Conservation (phyloP, 2,888 invertebrate species). For the Epirrhoe tristata region DNA sequence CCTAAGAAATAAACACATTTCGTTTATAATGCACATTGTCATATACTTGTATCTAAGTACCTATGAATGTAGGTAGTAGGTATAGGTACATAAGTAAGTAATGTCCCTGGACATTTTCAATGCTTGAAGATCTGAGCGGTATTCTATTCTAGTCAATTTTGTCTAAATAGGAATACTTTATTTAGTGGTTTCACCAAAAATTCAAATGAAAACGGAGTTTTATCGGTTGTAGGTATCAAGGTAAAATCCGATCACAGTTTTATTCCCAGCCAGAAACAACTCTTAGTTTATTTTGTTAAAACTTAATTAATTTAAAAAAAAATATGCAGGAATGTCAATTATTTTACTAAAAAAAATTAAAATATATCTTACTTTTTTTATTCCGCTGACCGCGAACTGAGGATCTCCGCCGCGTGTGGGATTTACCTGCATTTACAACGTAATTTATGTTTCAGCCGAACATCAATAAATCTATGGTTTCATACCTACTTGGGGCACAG, state of each 20-base stretch:
- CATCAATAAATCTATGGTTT: constrained; percentile 12
- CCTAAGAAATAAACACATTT: constrained; percentile 59
- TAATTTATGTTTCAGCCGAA: constrained; percentile 32
- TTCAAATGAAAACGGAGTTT: neutral
- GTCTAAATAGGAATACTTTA: neutral
- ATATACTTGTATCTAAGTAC: neutral
- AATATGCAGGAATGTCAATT: constrained; percentile 14
- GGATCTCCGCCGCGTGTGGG: constrained; percentile 86
- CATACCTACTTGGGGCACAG: neutral
- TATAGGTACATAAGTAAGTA: too few relatives aligned
- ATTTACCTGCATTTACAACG: constrained; percentile 76
- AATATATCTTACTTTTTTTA: constrained; percentile 73
- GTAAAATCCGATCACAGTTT: neutral
- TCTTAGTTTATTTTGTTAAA: neutral
- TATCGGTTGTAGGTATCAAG: neutral
- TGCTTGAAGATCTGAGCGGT: neutral
- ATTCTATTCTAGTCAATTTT: neutral
- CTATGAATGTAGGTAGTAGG: too few relatives aligned
- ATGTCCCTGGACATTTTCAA: neutral
- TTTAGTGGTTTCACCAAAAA: neutral
- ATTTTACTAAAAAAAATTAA: constrained; percentile 24
- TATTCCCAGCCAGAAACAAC: neutral
- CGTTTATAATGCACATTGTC: neutral
- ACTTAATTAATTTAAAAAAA: neutral
- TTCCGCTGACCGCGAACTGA: constrained; percentile 83